These are phyloP conservation scores for Diglossa cyanea DNA, from an alignment of 2,797 vertebrate species.

Conservation along the genomic window DNA sequence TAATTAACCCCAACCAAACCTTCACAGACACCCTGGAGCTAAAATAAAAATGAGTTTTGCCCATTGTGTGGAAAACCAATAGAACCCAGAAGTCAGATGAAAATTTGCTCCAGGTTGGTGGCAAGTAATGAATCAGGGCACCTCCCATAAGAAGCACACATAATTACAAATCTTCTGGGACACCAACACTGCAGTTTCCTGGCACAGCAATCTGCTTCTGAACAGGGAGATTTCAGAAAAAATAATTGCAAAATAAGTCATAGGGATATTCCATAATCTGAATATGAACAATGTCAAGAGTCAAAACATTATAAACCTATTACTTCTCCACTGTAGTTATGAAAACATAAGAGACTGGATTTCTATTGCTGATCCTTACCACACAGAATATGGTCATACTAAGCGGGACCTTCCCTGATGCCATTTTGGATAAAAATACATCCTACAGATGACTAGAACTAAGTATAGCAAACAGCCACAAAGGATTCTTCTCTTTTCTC, in stretches of 20 bases:
- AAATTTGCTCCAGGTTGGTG: background rate
- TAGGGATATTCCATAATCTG: background rate
- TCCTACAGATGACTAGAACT: background rate
- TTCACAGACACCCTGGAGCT: background rate
- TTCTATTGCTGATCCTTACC: background rate
- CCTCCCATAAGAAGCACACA: background rate
- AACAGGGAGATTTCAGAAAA: background rate
- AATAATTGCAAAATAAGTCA: background rate
- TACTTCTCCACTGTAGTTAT: background rate
- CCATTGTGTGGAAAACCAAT: background rate
- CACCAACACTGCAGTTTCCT: background rate
- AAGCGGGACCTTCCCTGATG: background rate
- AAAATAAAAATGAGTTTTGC: background rate
- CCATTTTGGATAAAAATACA: background rate
- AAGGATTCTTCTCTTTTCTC: background rate
- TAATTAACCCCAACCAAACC: background rate
- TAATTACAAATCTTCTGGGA: background rate
- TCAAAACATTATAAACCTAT: background rate
- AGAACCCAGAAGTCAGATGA: background rate
- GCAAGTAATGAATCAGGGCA: background rate
- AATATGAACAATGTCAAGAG: background rate
- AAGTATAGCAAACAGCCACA: background rate
- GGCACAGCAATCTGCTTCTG: background rate
- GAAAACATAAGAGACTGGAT: background rate
- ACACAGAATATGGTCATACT: background rate